Evolutionary conservation across 1,140 invertebrate species (phyloP).

Genomic region (Trichonephila clavipes): DNA sequence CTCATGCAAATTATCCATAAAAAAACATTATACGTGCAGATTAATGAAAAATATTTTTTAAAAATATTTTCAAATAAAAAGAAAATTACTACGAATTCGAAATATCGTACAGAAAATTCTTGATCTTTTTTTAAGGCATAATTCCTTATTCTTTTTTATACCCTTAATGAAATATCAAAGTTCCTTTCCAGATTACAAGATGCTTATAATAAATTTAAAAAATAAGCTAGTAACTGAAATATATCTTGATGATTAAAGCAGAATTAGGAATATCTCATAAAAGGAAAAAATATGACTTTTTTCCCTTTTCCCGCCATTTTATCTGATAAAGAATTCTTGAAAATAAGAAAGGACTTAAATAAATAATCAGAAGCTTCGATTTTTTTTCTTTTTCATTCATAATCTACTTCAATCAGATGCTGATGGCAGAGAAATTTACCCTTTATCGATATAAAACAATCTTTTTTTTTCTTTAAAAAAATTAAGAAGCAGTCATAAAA

Average conservation of each 20-base stretch:
- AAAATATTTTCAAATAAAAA: no score
- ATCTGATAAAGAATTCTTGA: slow-evolving; percentile 35
- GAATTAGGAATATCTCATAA: not conserved
- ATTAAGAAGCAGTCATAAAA: not conserved
- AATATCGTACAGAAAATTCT: no score
- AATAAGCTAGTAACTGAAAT: not conserved
- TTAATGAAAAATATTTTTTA: no score
- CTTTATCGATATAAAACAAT: slow-evolving; percentile 66
- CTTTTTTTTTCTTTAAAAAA: slow-evolving; percentile 25
- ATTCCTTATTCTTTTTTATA: no score
- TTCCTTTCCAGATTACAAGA: not conserved
- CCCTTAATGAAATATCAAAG: not conserved
- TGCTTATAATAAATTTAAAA: not conserved
- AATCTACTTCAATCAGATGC: slow-evolving; percentile 32
- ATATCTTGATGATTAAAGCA: not conserved
- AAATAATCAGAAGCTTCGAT: slow-evolving; percentile 22
- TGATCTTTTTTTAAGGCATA: no score
- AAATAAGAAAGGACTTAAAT: slow-evolving; percentile 47
- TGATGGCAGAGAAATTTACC: slow-evolving; percentile 56
- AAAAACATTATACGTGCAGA: no score
- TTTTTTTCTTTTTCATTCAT: not conserved
- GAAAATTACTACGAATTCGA: no score
- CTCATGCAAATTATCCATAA: no score
- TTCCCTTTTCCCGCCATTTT: not conserved
- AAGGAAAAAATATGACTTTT: not conserved